Conservation (phyloP, 2,797 vertebrate species). For the Pangasius mekongensis region DNA sequence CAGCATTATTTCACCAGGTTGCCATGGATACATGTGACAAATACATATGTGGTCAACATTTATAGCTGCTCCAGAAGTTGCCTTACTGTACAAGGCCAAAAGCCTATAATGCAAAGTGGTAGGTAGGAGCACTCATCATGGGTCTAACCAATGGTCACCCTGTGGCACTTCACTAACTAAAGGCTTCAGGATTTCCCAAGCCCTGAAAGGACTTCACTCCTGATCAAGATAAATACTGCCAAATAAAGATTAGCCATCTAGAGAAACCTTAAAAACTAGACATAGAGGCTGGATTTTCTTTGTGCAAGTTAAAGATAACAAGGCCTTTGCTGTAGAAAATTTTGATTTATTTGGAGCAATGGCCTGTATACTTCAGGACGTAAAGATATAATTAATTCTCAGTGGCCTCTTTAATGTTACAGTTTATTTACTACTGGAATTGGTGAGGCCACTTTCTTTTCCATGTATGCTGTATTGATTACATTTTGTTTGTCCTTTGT, state of each 20-base stretch:
- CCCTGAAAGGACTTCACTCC: constrained; percentile 10
- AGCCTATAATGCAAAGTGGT: constrained; percentile 26
- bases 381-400: neutral
- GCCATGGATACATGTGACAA: constrained; percentile 43
- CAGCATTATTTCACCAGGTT: constrained; percentile 42
- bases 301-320: neutral
- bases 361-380: neutral
- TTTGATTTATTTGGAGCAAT: neutral
- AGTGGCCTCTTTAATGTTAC: neutral
- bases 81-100: constrained; percentile 14
- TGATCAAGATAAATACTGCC: neutral
- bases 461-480: neutral
- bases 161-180: neutral
- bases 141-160: constrained; percentile 37
- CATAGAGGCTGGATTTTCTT: neutral
- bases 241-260: constrained; percentile 6
- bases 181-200: constrained; percentile 23
- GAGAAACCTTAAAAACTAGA: constrained; percentile 1
- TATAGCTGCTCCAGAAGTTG: constrained; percentile 6
- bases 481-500: neutral
- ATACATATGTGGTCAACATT: constrained; percentile 29
- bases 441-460: neutral
- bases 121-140: constrained; percentile 1
- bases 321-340: neutral
- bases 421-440: neutral